phyloP scores from a whole-genome alignment of 2,113 vertebrate genomes.

The Oncorhynchus nerka region DNA sequence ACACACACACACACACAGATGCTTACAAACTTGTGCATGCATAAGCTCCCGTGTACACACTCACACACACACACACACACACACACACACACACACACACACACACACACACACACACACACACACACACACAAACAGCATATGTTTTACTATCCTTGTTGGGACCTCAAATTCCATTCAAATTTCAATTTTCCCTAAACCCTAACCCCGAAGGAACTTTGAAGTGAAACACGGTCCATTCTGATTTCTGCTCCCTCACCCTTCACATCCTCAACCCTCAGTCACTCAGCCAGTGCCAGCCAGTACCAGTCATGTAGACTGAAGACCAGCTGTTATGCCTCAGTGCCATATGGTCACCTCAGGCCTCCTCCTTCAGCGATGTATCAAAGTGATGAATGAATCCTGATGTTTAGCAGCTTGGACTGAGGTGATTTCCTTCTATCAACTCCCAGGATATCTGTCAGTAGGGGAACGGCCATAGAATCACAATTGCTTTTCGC shows the following conservation, averaged over 20 bases:
- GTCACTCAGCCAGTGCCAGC: background rate
- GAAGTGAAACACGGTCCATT: too few species aligned
- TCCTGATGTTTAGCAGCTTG: background rate
- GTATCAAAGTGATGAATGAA: background rate
- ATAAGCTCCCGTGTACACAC: background rate
- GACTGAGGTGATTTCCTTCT: background rate
- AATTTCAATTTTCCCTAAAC: too few species aligned
- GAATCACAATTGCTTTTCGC: background rate
- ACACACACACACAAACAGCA: too few species aligned
- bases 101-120: background rate
- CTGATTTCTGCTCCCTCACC: background rate
- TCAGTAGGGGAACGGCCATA: background rate
- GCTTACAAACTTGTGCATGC: too few species aligned
- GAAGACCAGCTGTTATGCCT: background rate
- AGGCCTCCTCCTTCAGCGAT: background rate
- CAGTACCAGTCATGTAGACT: background rate
- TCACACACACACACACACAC: too few species aligned
- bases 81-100: too few species aligned
- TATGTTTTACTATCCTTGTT: too few species aligned
- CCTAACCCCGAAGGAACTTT: too few species aligned
- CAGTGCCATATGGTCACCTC: constrained; percentile 3
- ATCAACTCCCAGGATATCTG: constrained; percentile 1
- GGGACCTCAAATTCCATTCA: too few species aligned
- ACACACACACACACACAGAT: too few species aligned
- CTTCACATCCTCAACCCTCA: background rate